Evolutionary conservation across 2,113 vertebrate species (phyloP), one percentile per base, ranked within the genome.

Genomic region (Baryphthengus martii): DNA sequence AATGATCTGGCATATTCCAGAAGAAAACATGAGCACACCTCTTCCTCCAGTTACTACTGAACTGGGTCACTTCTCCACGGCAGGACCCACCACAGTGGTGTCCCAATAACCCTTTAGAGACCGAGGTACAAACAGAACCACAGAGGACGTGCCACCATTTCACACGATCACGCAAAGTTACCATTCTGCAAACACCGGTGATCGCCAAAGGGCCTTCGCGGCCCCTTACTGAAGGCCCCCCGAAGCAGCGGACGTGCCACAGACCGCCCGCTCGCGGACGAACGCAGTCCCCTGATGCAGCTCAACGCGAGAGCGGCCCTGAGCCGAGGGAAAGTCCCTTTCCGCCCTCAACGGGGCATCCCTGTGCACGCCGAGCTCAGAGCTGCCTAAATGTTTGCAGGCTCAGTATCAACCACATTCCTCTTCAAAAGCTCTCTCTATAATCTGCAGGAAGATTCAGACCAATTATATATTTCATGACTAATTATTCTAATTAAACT

Each of bases 401-500:
- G 79, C 94, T 97, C 80, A 93, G 72, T 89, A 95, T 50, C 90
- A 90, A 84, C 85, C 72, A 86, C 40, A 67, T 59, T 90, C 68
- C 82, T 90, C 72, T 88, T 91, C 92, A 92, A 89, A 88, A 95
- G 73, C 91, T 55, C 76, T 94, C 90, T 66, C 20, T 88, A 80
- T 66, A 94, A 88, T 83, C 71, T 92, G 59, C 68, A 77, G 44
- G 17, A 89, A 95, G 77, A 90, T 75, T 92, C 79, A 84, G 61
- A 90, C 72, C 80, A 94, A 94, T 95, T 95, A 93, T 68, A 81
- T 90, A 93, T 96, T 85, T 93, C 83, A 89, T 90, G 83, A 93
- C 70, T 95, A 96, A 96, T 97, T 93, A 96, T 97, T 92, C 88
- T 95, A 96, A 97, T 96, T 92, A 96, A 93, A 94, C 83, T 93